Base-by-base conservation (phyloP, 2,797 vertebrate genomes). In the Eospalax fontanierii region DNA sequence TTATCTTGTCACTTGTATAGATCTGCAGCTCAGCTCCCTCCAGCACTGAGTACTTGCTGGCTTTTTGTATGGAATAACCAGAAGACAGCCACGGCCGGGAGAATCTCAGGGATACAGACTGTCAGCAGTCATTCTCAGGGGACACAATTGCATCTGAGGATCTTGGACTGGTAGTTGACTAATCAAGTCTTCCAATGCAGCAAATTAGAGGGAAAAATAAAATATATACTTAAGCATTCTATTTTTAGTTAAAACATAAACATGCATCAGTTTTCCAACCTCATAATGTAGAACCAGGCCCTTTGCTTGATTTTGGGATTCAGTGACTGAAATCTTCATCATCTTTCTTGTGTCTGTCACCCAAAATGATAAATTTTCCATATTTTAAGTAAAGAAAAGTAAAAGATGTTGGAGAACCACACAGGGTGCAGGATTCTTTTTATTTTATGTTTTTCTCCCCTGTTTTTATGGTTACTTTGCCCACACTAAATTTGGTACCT, bases 191-290 rank as follows among this genome's bases (percentile, higher is more conserved):
- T 89, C 66, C 68, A 89, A 92, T 91, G n/a, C 19, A 46, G 5
- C 24, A n/a, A 89, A 57, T 43, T 73, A 43, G 33, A 61, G 16
- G 40, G 8, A 22, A 10, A 73, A 80, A 87, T 38, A 59, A 91
- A 91, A 46, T 7, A 43, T n/a, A 59, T 15, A 35, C 26, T 87
- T 88, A 82, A 88, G 76, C 38, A 89, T 92, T 78, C 22, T 73
- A 21, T 40, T 94, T 93, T 70, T 80, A 88, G 18, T 80, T 92
- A 81, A 91, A 90, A 33, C 33, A 57, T 76, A 89, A 79, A 46
- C 40, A 74, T 38, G 1, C 15, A 61, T n/a, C 43, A 59, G 3
- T 92, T 95, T 96, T 63, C 19, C 10, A 50, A 40, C 19, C 9
- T 78, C 33, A 9, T 61, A 68, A 73, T 71, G 6, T 26, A 81